Evolutionary conservation across 2,888 invertebrate genomes (phyloP), one percentile per base, ranked within the genome.

Genomic region (Pachymerium ferrugineum): DNA sequence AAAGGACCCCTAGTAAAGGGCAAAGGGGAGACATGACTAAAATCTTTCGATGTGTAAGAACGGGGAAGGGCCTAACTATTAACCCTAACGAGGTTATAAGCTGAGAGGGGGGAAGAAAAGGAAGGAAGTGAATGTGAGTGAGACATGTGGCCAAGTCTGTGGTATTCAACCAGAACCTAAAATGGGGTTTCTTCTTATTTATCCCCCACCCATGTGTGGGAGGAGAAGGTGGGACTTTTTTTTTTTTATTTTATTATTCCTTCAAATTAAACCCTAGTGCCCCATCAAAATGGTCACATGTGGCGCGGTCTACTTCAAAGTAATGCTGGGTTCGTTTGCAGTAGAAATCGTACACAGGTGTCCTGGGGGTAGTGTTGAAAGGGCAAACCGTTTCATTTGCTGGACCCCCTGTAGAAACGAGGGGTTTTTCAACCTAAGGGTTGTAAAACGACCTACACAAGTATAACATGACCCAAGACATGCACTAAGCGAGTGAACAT

Each of bases 41-140:
- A 54, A 25, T 25, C 54, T 28, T 14, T 54, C 54, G 22, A 25
- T 54, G 54, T 47, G 47, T 54, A 25, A 54, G 1, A 54, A 54
- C 54, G 54, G 47, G 47, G 47, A 47, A 54, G 54, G 14, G 14
- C n/a, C 54, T 54, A 54, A 54, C 54, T 54, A 54, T 54, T 54
- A 54, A 54, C 8, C 54, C 54, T 54, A 54, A 54, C 54, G 54
- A 54, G 54, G 54, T 54, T 54, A 54, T 25, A 54, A 54, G 54
- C 54, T 25, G 54, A 54, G n/a, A n/a, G 54, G 54, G 54, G 54
- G 8, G 1, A 6, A 3, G 3, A 25, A 54, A 22, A 22, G 25
- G 22, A 22, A 54, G 54, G 54, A 54, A 54, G 47, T 16, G 22
- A 25, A 28, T 25, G 8, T 4, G 47, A 47, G 47, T 12, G 14